Evolutionary conservation across 2,113 vertebrate species (phyloP).

Genomic region (Jaculus jaculus): DNA sequence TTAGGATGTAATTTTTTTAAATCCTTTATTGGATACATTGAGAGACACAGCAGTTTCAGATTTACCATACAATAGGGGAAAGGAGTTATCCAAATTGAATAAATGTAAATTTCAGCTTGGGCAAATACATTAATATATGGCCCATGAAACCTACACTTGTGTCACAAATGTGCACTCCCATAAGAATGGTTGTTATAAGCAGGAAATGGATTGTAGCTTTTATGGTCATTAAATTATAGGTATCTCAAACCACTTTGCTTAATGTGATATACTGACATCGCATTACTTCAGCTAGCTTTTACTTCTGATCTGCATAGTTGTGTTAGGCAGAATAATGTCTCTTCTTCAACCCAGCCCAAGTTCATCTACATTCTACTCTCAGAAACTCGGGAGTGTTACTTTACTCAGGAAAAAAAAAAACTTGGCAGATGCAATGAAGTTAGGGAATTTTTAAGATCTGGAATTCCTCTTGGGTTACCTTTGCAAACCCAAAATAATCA

Average conservation of each 20-base stretch:
- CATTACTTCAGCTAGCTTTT: conserved; percentile 31
- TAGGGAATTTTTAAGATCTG: not conserved
- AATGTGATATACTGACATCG: not conserved
- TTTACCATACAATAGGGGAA: conserved; percentile 70
- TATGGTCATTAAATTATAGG: conserved; percentile 46
- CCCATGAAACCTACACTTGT: conserved; percentile 55
- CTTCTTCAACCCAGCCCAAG: not conserved
- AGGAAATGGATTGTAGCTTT: conserved; percentile 39
- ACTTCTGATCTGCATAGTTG: not conserved
- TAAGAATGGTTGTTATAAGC: conserved; percentile 57
- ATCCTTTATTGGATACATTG: conserved; percentile 69
- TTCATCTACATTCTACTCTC: not conserved
- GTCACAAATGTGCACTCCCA: conserved; percentile 36
- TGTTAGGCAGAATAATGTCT: not conserved
- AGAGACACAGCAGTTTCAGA: conserved; percentile 79
- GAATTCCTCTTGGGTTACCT: not conserved
- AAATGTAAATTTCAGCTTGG: conserved; percentile 72
- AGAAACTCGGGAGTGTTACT: not conserved
- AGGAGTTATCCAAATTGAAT: conserved; percentile 71
- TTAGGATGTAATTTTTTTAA: conserved; percentile 69
- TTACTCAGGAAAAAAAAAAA: not conserved
- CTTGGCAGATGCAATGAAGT: not conserved
- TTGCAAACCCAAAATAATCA: not conserved
- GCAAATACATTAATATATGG: conserved; percentile 29
- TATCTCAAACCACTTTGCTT: conserved; percentile 47